Conservation (phyloP, 1,140 invertebrate genomes). For the Stenopsyche tienmushanensis region DNA sequence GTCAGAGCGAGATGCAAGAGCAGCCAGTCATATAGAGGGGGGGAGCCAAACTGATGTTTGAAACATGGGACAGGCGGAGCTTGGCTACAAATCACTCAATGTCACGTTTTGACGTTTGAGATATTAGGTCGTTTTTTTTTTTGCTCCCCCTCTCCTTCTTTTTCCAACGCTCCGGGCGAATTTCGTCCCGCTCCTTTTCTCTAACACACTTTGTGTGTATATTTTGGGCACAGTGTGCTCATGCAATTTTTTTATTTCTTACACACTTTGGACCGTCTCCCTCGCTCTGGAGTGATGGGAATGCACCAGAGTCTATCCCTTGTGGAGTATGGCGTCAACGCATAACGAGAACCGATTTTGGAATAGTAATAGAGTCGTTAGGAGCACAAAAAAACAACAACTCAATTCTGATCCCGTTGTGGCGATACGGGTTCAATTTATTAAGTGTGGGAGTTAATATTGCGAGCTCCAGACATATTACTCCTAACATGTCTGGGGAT, state of each 20-base stretch:
- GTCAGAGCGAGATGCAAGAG: constrained; percentile 41
- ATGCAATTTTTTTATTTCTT: constrained; percentile 33
- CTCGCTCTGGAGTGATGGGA: constrained; percentile 8
- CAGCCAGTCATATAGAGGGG: constrained; percentile 43
- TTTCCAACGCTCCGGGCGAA: constrained; percentile 30
- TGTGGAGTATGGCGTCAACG: neutral
- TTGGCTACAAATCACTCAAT: constrained; percentile 60
- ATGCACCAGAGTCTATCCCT: neutral
- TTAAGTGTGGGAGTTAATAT: too few species aligned
- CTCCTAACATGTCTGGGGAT: too few species aligned
- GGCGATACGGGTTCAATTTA: too few species aligned
- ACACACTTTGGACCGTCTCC: neutral
- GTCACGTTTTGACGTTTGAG: constrained; percentile 60
- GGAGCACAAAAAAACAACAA: neutral
- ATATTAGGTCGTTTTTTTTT: constrained; percentile 58
- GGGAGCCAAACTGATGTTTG: constrained; percentile 55
- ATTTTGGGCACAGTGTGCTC: constrained; percentile 16
- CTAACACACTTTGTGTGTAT: constrained; percentile 4
- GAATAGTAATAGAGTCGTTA: too few species aligned
- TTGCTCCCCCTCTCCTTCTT: constrained; percentile 47
- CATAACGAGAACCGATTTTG: neutral
- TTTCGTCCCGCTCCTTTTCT: constrained; percentile 46
- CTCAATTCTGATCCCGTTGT: neutral
- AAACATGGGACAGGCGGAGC: constrained; percentile 59
- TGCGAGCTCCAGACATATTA: too few species aligned